phyloP scores from a whole-genome alignment of 2,797 vertebrate genomes.

The Hapalemur alaotrensis region DNA sequence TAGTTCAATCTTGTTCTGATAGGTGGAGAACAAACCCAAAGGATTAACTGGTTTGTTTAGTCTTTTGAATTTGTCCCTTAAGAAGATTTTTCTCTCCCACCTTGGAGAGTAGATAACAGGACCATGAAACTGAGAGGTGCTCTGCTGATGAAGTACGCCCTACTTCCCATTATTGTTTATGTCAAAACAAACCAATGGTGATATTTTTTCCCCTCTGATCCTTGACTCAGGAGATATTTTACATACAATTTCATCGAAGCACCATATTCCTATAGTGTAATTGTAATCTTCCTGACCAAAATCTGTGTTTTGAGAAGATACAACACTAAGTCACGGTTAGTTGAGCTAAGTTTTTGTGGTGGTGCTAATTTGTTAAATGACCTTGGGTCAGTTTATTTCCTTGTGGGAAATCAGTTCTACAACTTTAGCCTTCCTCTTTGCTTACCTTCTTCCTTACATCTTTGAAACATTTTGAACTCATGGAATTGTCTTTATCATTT shows the following conservation, averaged over 20 bases:
- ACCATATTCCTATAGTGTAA: constrained; percentile 8
- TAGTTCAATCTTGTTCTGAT: constrained; percentile 60
- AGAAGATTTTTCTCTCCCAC: neutral
- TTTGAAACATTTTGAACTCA: constrained; percentile 30
- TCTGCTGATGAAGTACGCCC: constrained; percentile 28
- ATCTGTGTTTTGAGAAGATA: constrained; percentile 7
- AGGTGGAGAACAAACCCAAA: constrained; percentile 20
- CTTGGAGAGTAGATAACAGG: constrained; percentile 43
- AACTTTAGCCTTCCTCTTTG: neutral
- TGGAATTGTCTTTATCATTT: constrained; percentile 43
- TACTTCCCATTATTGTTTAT: constrained; percentile 59
- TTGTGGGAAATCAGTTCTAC: neutral
- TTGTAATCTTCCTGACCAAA: constrained; percentile 52
- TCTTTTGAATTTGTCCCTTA: constrained; percentile 55
- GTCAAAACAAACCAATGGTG: constrained; percentile 49
- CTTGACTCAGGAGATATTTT: constrained; percentile 49
- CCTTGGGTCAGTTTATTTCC: constrained; percentile 2
- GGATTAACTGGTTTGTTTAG: constrained; percentile 68
- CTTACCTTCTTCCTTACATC: neutral
- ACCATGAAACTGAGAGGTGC: constrained; percentile 33
- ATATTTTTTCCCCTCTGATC: constrained; percentile 32
- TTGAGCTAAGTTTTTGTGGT: constrained; percentile 2
- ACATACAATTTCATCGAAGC: constrained; percentile 58
- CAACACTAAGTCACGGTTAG: constrained; percentile 20
- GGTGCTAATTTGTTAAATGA: constrained; percentile 42